These are phyloP conservation scores for Aethina tumida DNA, from an alignment of 1,140 invertebrate species.

Conservation along the genomic window DNA sequence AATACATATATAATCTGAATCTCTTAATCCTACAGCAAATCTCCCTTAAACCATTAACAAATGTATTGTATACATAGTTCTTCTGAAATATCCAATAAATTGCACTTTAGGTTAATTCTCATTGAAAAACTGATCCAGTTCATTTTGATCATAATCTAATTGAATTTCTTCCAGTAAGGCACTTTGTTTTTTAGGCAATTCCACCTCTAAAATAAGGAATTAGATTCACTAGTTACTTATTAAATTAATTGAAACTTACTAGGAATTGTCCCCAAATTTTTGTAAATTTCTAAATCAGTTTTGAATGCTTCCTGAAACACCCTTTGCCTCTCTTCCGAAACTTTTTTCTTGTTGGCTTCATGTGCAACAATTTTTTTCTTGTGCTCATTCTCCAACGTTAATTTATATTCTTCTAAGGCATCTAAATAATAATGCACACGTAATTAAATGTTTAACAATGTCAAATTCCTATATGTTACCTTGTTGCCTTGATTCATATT, in stretches of 20 bases:
- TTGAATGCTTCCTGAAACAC: slow-evolving; percentile 59
- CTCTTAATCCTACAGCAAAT: no score
- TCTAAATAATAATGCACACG: slow-evolving; percentile 10
- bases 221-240: slow-evolving; percentile 2
- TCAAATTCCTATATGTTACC: slow-evolving; percentile 32
- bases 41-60: no score
- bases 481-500: slow-evolving; percentile 55
- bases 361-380: slow-evolving; percentile 43
- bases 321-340: slow-evolving; percentile 52
- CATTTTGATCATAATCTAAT: slow-evolving; percentile 32
- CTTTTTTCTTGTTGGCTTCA: slow-evolving; percentile 44
- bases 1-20: no score
- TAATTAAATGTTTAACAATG: slow-evolving; percentile 5
- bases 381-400: slow-evolving; percentile 37
- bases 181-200: slow-evolving; percentile 27
- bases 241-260: slow-evolving; percentile 37
- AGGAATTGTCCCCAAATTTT: slow-evolving; percentile 49
- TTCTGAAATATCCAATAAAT: no score
- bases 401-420: slow-evolving; percentile 13
- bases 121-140: slow-evolving; percentile 31
- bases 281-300: slow-evolving; percentile 53
- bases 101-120: no score
- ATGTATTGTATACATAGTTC: no score
- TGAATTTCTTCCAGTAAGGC: slow-evolving; percentile 35
- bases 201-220: slow-evolving; percentile 25